Evolutionary conservation across 2,888 invertebrate species (phyloP), one percentile per base, ranked within the genome.

Genomic region (Stenchaetothrips biformis): DNA sequence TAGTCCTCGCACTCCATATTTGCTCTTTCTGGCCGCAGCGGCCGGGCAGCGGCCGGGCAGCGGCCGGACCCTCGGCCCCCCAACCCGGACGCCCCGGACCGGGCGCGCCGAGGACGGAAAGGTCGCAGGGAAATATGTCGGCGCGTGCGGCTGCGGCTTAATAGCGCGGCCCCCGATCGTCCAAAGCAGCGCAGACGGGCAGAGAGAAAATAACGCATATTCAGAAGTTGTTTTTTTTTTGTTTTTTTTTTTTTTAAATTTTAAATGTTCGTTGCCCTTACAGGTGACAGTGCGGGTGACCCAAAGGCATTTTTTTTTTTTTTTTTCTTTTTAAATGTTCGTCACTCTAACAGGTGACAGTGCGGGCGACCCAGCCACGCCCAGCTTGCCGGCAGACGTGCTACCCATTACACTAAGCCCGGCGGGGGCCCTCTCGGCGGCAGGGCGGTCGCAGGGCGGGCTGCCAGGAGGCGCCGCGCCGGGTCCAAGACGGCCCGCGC

Each of bases 1-100:
- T 74, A 74, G 67, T n/a, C 67, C 67, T 21, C 67, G 67, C 67
- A 74, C 67, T 74, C 67, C 25, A 74, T 74, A 74, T 74, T 74
- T 74, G 67, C 67, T 74, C 67, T 74, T 74, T 74, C 67, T 74
- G 67, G 11, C 21, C 7, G 25, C 67, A 21, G 67, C 37, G 37
- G 37, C 4, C 37, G 37, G 37, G 4, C 37, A 4, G 2, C 59
- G 13, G 59, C 59, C 59, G 59, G 49, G 6, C 53, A 11, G 53
- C 53, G 8, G 59, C 59, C 2, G 13, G 18, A 13, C 59, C 37
- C 37, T 18, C 16, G 53, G 53, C 11, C 53, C 9, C 67, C 67
- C 67, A 25, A 21, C 67, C 67, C n/a, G 67, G 21, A n/a, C 67
- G 21, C 0, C 8, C 67, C 67, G 21, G 67, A 67, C 67, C n/a